Conservation (phyloP, 2,113 vertebrate genomes). For the Garra rufa region DNA sequence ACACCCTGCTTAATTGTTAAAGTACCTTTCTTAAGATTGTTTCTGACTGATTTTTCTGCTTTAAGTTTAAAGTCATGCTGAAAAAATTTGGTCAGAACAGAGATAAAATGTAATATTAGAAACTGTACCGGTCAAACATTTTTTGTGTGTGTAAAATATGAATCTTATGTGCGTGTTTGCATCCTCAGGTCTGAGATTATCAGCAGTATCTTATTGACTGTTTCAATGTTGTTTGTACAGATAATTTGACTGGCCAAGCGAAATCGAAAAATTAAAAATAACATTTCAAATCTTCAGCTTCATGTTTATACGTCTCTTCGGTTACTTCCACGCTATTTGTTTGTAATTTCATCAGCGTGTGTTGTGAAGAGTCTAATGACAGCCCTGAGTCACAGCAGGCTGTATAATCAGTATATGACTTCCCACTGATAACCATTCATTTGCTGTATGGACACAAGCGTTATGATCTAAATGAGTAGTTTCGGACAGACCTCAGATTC, state of each 20-base stretch:
- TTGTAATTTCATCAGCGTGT: conserved; percentile 54
- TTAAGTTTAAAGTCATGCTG: background rate
- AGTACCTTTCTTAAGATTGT: background rate
- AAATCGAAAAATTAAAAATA: conserved; percentile 24
- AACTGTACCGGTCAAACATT: background rate
- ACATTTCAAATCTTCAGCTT: conserved; percentile 16
- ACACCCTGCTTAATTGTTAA: background rate
- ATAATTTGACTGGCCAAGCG: background rate
- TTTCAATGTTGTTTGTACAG: conserved; percentile 21
- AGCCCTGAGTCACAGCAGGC: conserved; percentile 31
- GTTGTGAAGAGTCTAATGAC: conserved; percentile 49
- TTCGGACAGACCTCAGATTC: conserved; percentile 43
- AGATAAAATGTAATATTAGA: background rate
- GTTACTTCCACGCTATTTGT: conserved; percentile 27
- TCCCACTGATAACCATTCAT: conserved; percentile 56
- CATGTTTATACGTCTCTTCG: conserved; percentile 45
- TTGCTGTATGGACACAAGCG: conserved; percentile 52
- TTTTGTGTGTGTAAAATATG: background rate
- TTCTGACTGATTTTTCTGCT: background rate
- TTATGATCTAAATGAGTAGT: conserved; percentile 53
- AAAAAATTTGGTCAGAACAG: background rate
- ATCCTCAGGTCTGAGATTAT: background rate
- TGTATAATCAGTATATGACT: conserved; percentile 59
- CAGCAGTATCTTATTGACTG: background rate
- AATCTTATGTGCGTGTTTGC: background rate